Evolutionary conservation across 2,113 vertebrate species (phyloP).

Genomic region (Plotosus lineatus): DNA sequence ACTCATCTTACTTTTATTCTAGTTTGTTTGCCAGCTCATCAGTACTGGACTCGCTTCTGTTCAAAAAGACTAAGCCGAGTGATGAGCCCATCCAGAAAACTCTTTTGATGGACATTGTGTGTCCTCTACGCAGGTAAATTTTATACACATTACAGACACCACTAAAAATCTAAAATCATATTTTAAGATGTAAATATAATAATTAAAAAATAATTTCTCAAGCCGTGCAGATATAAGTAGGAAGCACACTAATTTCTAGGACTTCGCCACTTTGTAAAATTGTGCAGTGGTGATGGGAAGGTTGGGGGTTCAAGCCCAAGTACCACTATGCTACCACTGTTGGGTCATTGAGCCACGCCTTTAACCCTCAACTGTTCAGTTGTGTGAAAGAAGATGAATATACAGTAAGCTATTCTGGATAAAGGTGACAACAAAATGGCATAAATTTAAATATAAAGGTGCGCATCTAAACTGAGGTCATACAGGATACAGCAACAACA

Average conservation of each 20-base stretch:
- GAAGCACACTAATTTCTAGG: neutral
- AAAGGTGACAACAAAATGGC: too few species aligned
- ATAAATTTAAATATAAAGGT: too few species aligned
- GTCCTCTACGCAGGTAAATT: constrained; percentile 81
- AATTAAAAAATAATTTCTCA: neutral
- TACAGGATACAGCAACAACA: neutral
- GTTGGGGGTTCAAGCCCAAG: too few species aligned
- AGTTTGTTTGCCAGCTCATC: constrained; percentile 89
- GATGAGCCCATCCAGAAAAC: constrained; percentile 77
- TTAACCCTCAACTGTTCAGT: too few species aligned
- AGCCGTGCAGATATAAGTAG: neutral
- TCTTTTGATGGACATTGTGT: constrained; percentile 81
- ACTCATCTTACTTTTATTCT: constrained; percentile 46
- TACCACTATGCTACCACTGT: too few species aligned
- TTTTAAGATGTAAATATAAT: neutral
- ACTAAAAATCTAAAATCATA: neutral
- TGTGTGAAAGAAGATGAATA: too few species aligned
- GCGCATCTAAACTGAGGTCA: neutral
- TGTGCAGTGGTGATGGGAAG: too few species aligned
- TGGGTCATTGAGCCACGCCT: too few species aligned
- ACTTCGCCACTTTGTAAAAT: neutral
- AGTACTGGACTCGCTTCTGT: constrained; percentile 83
- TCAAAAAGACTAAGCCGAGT: constrained; percentile 68
- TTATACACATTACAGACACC: neutral
- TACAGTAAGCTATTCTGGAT: too few species aligned